Evolutionary conservation across 2,888 invertebrate species (phyloP), one percentile per base, ranked within the genome.

Genomic region (Portevinia maculata): DNA sequence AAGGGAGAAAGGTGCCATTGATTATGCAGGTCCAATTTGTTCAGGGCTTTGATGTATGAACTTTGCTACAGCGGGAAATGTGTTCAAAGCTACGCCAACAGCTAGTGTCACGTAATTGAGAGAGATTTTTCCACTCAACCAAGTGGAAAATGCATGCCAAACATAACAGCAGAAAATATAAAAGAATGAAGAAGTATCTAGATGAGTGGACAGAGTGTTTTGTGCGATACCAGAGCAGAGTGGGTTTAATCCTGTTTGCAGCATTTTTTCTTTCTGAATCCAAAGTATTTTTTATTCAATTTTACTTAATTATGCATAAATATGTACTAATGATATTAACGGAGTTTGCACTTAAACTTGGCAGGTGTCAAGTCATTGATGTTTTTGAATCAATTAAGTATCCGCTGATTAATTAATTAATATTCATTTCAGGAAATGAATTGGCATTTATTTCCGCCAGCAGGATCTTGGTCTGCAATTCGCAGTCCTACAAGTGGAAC

Each of bases 81-180:
- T 30, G 15, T 32, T 52, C 8, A 62, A 28, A 59, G 11, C 28
- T 28, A 17, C 13, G 15, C n/a, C 48, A 59, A 59, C 46, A 57
- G 15, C 28, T 39, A 52, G 44, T 59, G 67, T 52, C 59, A 44
- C 57, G 32, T 59, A 59, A 59, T 65, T 32, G 67, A 34, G 67
- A 34, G 24, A 39, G 32, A 57, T 65, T 74, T 64, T 65, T 67
- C 67, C 52, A 67, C 67, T 75, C 41, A 41, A 30, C 44, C 59
- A 59, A 75, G 67, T 52, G 52, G 67, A 67, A 75, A 60, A 52
- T 59, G 34, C 52, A 75, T 30, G 30, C 19, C 30, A 74, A 62
- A 62, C 30, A 21, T 21, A 17, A 50, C 39, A 46, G 34, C 19
- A n/a, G 11, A 41, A 24, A 32, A 21, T 34, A 5, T 9, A 13